Conservation (phyloP, 2,113 vertebrate species). For the Charina bottae region DNA sequence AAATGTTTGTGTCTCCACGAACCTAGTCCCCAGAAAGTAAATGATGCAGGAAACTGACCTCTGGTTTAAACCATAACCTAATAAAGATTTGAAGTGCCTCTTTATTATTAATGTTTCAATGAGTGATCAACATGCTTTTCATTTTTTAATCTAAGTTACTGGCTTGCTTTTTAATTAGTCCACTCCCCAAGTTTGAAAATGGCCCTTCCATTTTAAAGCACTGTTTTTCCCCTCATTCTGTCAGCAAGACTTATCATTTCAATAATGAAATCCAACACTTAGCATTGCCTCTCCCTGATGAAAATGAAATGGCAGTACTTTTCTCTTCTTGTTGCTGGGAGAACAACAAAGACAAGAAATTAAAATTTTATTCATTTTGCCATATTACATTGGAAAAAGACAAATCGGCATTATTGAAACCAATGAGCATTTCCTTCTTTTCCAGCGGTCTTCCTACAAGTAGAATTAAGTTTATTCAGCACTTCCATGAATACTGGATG, state of each 20-base stretch:
- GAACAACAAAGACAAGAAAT: constrained; percentile 17
- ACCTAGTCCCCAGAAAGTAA: background rate
- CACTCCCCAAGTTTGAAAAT: background rate
- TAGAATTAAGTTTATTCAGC: background rate
- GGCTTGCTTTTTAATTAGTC: constrained; percentile 33
- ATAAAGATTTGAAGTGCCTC: constrained; percentile 13
- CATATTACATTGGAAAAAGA: background rate
- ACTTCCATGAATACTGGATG: background rate
- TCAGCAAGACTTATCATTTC: constrained; percentile 23
- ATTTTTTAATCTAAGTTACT: constrained; percentile 39
- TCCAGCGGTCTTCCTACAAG: background rate
- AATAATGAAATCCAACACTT: constrained; percentile 25
- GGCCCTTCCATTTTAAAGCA: background rate
- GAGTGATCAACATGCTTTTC: constrained; percentile 31
- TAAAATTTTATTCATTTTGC: background rate
- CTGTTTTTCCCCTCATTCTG: constrained; percentile 22
- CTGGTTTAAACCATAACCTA: constrained; percentile 8
- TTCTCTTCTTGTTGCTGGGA: background rate
- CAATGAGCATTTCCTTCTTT: constrained; percentile 11
- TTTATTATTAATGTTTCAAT: constrained; percentile 9
- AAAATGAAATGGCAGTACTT: background rate
- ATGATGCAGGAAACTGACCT: constrained; percentile 12
- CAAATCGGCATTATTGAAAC: background rate
- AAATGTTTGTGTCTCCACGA: background rate
- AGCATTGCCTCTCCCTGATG: background rate